These are phyloP conservation scores for Moxostoma hubbsi DNA, from an alignment of 2,797 vertebrate species.

Conservation along the genomic window DNA sequence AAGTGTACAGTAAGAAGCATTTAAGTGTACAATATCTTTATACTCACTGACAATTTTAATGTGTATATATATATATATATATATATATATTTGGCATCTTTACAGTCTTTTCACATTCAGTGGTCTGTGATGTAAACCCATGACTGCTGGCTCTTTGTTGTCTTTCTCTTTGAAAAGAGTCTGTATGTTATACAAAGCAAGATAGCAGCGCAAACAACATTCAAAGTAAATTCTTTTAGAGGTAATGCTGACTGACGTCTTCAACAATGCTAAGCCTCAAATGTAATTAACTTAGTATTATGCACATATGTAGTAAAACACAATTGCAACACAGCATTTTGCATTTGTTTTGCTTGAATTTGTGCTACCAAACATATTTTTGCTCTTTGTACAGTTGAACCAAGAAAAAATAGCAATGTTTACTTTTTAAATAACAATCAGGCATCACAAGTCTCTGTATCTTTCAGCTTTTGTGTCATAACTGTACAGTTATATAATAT, in stretches of 20 bases:
- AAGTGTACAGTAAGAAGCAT: conserved; percentile 59
- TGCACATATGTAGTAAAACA: conserved; percentile 53
- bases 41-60: conserved; percentile 63
- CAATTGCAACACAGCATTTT: conserved; percentile 47
- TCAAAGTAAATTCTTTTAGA: conserved; percentile 56
- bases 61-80: background rate
- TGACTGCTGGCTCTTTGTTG: conserved; percentile 59
- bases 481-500: conserved; percentile 24
- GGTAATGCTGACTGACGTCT: conserved; percentile 57
- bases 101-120: conserved; percentile 77
- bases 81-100: conserved; percentile 65
- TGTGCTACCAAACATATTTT: conserved; percentile 68
- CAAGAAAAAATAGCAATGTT: conserved; percentile 52
- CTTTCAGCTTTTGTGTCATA: conserved; percentile 26
- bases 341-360: conserved; percentile 42
- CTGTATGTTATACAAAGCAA: conserved; percentile 56
- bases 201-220: conserved; percentile 52
- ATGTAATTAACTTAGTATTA: conserved; percentile 63
- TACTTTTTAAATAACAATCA: conserved; percentile 39
- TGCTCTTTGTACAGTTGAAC: conserved; percentile 60
- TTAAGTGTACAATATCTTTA: conserved; percentile 59
- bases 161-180: conserved; percentile 48
- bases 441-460: conserved; percentile 52
- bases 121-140: conserved; percentile 82
- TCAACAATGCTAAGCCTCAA: conserved; percentile 62